phyloP scores from a whole-genome alignment of 2,113 vertebrate species.

The Fregetta grallaria region DNA sequence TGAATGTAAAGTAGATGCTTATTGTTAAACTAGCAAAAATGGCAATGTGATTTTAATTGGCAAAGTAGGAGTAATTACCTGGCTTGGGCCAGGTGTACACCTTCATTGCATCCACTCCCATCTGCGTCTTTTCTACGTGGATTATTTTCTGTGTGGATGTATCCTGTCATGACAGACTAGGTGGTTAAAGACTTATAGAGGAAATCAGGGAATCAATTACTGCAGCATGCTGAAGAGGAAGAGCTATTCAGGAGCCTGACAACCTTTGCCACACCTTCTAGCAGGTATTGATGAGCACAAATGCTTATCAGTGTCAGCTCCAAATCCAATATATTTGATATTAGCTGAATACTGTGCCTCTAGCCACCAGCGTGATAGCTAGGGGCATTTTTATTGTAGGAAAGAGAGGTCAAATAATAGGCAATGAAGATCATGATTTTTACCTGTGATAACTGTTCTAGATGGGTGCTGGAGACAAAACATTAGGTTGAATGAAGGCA shows the following conservation, averaged over 20 bases:
- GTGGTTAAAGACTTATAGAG: background rate
- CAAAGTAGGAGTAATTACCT: constrained; percentile 1
- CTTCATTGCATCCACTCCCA: constrained; percentile 10
- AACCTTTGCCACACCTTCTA: background rate
- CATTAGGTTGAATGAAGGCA: background rate
- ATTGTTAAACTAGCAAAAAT: constrained; percentile 3
- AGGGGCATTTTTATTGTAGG: background rate
- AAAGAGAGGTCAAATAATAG: background rate
- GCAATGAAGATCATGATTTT: background rate
- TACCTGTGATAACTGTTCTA: background rate
- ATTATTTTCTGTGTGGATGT: background rate
- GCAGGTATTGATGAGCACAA: background rate
- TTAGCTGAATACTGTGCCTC: background rate
- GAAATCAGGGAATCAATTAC: background rate
- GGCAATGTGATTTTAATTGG: constrained; percentile 24
- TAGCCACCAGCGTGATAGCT: background rate
- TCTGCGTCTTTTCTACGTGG: background rate
- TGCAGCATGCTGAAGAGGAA: background rate
- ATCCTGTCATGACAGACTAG: background rate
- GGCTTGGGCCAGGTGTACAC: background rate
- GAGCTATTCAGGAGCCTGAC: background rate
- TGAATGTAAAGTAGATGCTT: constrained; percentile 28
- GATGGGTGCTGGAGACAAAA: background rate
- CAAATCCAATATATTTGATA: background rate
- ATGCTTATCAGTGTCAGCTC: background rate